Conservation (phyloP, 2,113 vertebrate species). For the Tauraco erythrolophus region DNA sequence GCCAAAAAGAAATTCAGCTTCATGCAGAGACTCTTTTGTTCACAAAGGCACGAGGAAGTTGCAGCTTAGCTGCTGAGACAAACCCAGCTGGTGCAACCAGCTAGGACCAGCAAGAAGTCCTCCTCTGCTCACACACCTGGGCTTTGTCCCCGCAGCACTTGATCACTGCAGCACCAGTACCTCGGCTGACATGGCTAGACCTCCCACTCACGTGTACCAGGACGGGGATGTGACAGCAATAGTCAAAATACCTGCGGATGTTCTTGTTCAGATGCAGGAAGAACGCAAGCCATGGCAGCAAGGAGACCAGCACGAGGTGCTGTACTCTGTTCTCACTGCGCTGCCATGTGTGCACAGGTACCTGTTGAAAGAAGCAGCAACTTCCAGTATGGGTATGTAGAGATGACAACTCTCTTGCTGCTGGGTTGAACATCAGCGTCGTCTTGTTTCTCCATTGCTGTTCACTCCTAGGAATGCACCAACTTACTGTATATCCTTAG, state of each 20-base stretch:
- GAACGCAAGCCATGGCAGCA: neutral
- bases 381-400: neutral
- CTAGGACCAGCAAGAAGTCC: neutral
- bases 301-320: neutral
- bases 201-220: neutral
- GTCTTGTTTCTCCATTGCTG: neutral
- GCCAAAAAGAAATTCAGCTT: neutral
- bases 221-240: rapidly evolving
- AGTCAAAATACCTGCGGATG: neutral
- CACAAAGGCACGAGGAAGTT: neutral
- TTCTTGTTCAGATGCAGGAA: rapidly evolving
- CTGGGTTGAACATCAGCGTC: neutral
- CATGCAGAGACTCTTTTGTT: neutral
- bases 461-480: neutral
- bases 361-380: rapidly evolving
- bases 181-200: neutral
- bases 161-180: neutral
- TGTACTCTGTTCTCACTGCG: neutral
- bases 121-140: neutral
- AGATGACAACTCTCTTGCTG: neutral
- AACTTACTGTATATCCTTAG: neutral
- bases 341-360: rapidly evolving
- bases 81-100: neutral
- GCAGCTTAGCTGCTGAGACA: neutral
- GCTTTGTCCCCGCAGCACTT: neutral